Percentiles rank a stretch among this genome's conserved stretches.
These are phyloP conservation scores for Cherax destructor DNA, from an alignment of 1,140 invertebrate genomes.

Conservation along the genomic window DNA sequence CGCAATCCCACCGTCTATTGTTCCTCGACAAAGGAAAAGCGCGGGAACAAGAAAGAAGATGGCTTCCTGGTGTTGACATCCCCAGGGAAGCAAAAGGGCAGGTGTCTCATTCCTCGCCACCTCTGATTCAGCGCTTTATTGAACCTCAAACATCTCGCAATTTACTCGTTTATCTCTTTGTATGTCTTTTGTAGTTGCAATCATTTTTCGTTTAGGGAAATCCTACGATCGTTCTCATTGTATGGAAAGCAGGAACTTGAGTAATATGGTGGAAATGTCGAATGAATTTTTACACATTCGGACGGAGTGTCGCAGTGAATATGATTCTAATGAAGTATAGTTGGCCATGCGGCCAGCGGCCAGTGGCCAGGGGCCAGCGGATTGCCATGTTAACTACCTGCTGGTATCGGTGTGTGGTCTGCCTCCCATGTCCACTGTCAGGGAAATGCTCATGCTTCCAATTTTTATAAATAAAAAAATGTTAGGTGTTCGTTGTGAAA, in stretches of 20 bases:
- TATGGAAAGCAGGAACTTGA: not conserved
- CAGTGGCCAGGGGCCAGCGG: not conserved
- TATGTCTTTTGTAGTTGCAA: not conserved
- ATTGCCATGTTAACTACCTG: too few relatives aligned
- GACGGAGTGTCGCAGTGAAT: constrained; percentile 45
- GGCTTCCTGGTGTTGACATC: constrained; percentile 42
- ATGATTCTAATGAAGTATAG: constrained; percentile 58
- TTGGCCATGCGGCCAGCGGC: constrained; percentile 1
- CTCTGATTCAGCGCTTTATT: too few relatives aligned
- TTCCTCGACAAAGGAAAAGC: constrained; percentile 37
- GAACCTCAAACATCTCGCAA: too few relatives aligned
- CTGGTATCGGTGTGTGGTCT: too few relatives aligned
- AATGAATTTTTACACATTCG: not conserved
- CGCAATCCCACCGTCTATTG: constrained; percentile 55
- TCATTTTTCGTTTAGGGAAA: not conserved
- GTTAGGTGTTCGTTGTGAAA: too few relatives aligned
- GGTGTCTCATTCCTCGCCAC: constrained; percentile 3
- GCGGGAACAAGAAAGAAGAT: constrained; percentile 50
- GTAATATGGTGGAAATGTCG: not conserved
- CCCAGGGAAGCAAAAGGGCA: not conserved
- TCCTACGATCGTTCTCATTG: not conserved
- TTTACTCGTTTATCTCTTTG: not conserved
- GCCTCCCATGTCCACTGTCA: too few relatives aligned
- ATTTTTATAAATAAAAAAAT: too few relatives aligned
- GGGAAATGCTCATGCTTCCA: too few relatives aligned